Percentiles rank a stretch among this genome's conserved stretches.
These are phyloP conservation scores for Drosophila colorata DNA, from an alignment of 2,888 invertebrate genomes.

Conservation along the genomic window DNA sequence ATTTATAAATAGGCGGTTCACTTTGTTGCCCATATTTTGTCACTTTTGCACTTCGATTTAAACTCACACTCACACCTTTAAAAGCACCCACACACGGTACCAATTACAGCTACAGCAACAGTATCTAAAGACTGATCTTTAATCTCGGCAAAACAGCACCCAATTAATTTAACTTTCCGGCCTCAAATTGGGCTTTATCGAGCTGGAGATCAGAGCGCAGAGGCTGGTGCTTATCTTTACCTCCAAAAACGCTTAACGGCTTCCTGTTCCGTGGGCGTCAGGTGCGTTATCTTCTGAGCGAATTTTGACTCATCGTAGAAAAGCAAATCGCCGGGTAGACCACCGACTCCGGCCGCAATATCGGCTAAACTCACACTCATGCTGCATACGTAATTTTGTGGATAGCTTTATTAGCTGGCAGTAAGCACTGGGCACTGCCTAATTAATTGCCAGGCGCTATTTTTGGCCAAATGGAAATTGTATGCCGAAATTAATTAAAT, in stretches of 20 bases:
- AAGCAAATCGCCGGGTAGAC: slow-evolving; percentile 34
- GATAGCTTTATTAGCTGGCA: slow-evolving; percentile 32
- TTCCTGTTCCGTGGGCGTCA: slow-evolving; percentile 81
- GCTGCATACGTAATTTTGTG: slow-evolving; percentile 42
- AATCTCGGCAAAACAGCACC: slow-evolving; percentile 25
- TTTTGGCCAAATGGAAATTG: slow-evolving; percentile 48
- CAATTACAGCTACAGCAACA: background rate
- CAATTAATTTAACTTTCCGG: slow-evolving; percentile 36
- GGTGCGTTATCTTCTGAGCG: slow-evolving; percentile 76
- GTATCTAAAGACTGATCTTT: slow-evolving; percentile 23
- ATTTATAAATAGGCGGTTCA: slow-evolving; percentile 17
- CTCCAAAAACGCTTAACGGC: slow-evolving; percentile 83
- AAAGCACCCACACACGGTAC: slow-evolving; percentile 8
- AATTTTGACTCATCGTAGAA: slow-evolving; percentile 74
- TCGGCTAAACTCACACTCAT: slow-evolving; percentile 51
- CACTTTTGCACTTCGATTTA: slow-evolving; percentile 6
- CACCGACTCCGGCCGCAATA: slow-evolving; percentile 21
- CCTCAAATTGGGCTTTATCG: background rate
- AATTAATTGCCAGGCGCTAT: slow-evolving; percentile 54
- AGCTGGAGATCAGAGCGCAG: background rate
- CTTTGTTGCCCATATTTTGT: slow-evolving; percentile 4
- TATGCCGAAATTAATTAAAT: slow-evolving; percentile 64
- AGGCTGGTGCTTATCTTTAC: slow-evolving; percentile 59
- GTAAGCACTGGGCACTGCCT: slow-evolving; percentile 11
- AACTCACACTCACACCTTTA: slow-evolving; percentile 34